Percentiles rank a stretch among this genome's conserved stretches.
Conservation (phyloP, 2,113 vertebrate species). For the Orycteropus afer region DNA sequence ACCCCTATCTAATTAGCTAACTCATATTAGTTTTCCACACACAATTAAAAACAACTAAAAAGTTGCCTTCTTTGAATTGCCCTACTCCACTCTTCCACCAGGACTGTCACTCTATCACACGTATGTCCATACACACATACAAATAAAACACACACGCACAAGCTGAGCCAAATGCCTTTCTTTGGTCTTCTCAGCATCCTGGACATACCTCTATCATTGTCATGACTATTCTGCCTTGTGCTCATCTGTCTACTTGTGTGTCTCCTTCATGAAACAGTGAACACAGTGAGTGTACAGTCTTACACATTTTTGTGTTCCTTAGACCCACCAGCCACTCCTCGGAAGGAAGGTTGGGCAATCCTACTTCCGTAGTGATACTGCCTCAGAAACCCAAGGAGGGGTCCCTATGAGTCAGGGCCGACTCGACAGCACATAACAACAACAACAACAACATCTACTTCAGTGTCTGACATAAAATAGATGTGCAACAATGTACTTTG, state of each 20-base stretch:
- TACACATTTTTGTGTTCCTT: not conserved
- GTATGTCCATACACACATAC: not conserved
- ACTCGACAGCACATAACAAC: no score
- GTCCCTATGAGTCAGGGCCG: no score
- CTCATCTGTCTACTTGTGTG: not conserved
- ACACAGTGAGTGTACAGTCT: not conserved
- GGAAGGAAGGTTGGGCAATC: no score
- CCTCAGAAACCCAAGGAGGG: no score
- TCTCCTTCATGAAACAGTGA: not conserved
- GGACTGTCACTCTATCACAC: no score
- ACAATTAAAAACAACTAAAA: not conserved
- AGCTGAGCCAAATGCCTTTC: not conserved
- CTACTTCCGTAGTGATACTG: no score
- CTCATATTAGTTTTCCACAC: not conserved
- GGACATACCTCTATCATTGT: not conserved
- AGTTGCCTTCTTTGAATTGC: not conserved
- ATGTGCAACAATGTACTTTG: not conserved
- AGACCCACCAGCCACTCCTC: no score
- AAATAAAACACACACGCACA: not conserved
- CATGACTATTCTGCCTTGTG: not conserved
- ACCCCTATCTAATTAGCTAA: not conserved
- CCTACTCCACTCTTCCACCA: not conserved
- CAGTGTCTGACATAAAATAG: not conserved
- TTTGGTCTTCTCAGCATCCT: not conserved
- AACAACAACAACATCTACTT: conserved; percentile 24